Base-by-base conservation (phyloP, 2,888 invertebrate species). In the Lithophane leautieri region DNA sequence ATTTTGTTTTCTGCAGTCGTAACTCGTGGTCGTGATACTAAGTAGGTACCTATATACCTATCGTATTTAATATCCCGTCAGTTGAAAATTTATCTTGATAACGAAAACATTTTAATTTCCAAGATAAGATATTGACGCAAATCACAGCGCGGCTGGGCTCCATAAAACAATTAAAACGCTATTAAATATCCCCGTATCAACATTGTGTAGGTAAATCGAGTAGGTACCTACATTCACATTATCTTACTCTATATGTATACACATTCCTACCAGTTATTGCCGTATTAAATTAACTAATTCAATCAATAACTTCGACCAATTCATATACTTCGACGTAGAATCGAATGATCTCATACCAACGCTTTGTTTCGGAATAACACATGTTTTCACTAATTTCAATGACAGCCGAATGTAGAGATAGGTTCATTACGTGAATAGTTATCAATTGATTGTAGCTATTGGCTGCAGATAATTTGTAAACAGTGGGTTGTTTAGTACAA, bases 391-490 rank as follows among this genome's bases (percentile, higher is more conserved):
- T n/a, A 73, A 60, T 40, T 67, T 73, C 52, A 78, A 86, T 86
- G 79, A 86, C 71, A 62, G 50, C 60, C 83, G 47, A 86, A 73
- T 78, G 60, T 52, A 50, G 22, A 76, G 60, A 73, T 83, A 82
- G 54, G 68, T 73, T 34, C 61, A 62, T 67, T 63, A 71, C 67
- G 82, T 83, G 78, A 83, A 82, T 78, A 82, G 67, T 94, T 94
- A 95, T 93, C 92, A 92, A 91, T 93, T 91, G 94, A 95, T 94
- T 92, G 93, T 92, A 67, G 62, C 67, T 61, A 40, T 62, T 61
- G 82, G 81, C 84, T 79, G 84, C 84, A 90, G 94, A 94, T 95
- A 95, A 95, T 96, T 95, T 93, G 93, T 94, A 96, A 96, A 96
- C 95, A 96, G 85, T 85, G 81, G 77, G 83, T 91, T 94, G 94